Evolutionary conservation across 2,797 vertebrate species (phyloP), one percentile per base, ranked within the genome.

Genomic region (Sandelia bainsii): DNA sequence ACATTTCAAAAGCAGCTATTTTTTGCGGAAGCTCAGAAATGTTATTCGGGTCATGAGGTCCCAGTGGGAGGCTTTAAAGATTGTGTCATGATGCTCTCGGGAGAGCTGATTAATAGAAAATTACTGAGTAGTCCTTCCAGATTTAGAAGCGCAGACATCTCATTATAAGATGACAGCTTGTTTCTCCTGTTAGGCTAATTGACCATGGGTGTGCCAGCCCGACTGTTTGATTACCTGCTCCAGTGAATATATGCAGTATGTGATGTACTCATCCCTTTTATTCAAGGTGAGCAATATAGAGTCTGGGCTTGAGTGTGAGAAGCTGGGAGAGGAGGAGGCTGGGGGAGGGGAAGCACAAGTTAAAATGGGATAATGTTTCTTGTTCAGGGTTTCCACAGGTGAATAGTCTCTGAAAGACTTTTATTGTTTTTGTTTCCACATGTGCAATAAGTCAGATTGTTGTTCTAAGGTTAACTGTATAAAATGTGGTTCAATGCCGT

Each of bases 81-180:
- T 48, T 54, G 64, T 65, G 67, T 77, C 72, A 53, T 45, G 52
- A 70, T 44, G 63, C 69, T 72, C 72, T 75, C 63, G 80, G 65
- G 60, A 61, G 61, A 75, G 62, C 48, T 39, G 79, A 79, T 72
- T 80, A 82, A 87, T 79, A 71, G 51, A 45, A 69, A 82, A 86
- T 87, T 75, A 78, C 66, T 42, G 65, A 71, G 79, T 48, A 63
- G 67, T 58, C 63, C 37, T n/a, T 79, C 77, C 77, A 75, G 27
- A 88, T 85, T 81, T 81, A 84, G 70, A 82, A 63, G 51, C 23
- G 4, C 42, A 50, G 53, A 63, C 42, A 12, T 75, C 77, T 84
- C 73, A 80, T 85, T 81, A 74, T 22, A 63, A 25, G 37, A 72
- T 64, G 79, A 77, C 84, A 69, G 79, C 80, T 80, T 79, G 64